Conservation (phyloP, 2,113 vertebrate genomes). For the Heptranchias perlo region DNA sequence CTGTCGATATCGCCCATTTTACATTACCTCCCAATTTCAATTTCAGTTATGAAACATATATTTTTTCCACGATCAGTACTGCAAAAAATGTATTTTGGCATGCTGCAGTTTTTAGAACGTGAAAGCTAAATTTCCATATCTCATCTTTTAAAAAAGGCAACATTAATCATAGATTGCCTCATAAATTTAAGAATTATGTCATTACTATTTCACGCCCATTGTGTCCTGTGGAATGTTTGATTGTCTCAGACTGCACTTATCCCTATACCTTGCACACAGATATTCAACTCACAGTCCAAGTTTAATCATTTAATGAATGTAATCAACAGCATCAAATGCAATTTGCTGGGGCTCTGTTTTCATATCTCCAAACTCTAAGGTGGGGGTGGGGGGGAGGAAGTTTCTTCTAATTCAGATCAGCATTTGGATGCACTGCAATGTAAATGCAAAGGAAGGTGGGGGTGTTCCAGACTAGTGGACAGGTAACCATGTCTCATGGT, state of each 20-base stretch:
- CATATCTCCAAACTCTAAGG: neutral
- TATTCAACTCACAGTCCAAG: no score
- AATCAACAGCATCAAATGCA: no score
- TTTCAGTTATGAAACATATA: no score
- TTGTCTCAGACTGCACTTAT: no score
- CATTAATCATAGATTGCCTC: neutral
- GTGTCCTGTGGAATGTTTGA: no score
- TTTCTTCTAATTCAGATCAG: neutral
- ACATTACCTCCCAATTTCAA: no score
- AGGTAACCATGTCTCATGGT: neutral
- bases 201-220: neutral
- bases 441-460: neutral
- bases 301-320: no score
- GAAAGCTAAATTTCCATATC: neutral
- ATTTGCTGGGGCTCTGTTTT: no score
- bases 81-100: neutral
- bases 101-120: neutral
- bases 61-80: constrained; percentile 11
- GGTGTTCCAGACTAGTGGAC: neutral
- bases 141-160: constrained; percentile 17
- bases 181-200: neutral
- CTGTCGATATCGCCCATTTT: no score
- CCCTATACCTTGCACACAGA: no score
- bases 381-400: no score
- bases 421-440: neutral